Conservation (phyloP, 2,888 invertebrate genomes). For the Syrista parreyssii region DNA sequence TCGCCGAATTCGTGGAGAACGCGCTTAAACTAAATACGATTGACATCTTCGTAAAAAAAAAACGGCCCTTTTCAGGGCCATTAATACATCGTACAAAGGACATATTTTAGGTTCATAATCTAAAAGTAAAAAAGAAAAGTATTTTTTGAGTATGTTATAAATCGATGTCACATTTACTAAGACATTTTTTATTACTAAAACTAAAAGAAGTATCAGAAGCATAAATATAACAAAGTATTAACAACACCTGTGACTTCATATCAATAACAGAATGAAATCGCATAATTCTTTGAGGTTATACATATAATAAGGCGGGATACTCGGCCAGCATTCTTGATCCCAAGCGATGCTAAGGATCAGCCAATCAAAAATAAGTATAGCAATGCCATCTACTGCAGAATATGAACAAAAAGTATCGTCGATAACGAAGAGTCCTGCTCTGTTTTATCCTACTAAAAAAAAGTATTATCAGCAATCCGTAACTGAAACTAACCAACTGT, state of each 20-base stretch:
- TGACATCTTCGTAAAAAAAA: conserved; percentile 4
- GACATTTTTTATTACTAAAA: background rate
- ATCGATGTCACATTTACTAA: background rate
- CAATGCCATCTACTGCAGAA: background rate
- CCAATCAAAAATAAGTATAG: background rate
- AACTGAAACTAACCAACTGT: background rate
- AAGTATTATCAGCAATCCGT: background rate
- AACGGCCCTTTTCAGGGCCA: conserved; percentile 30
- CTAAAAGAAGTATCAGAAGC: background rate
- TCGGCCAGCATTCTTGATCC: background rate
- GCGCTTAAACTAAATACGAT: conserved; percentile 36
- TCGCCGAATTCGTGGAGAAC: conserved; percentile 43
- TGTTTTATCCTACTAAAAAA: background rate
- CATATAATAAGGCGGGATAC: background rate
- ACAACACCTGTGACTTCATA: background rate
- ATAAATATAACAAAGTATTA: background rate
- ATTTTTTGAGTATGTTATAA: too few relatives aligned
- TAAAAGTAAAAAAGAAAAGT: too few relatives aligned
- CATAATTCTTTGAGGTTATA: background rate
- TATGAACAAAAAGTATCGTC: background rate
- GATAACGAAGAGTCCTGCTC: background rate
- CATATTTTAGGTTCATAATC: background rate
- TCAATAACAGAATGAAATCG: background rate
- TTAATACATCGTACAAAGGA: background rate
- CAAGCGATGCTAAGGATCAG: background rate